Evolutionary conservation across 2,888 invertebrate genomes (phyloP), one percentile per base, ranked within the genome.

Genomic region (Entomobrya proxima): DNA sequence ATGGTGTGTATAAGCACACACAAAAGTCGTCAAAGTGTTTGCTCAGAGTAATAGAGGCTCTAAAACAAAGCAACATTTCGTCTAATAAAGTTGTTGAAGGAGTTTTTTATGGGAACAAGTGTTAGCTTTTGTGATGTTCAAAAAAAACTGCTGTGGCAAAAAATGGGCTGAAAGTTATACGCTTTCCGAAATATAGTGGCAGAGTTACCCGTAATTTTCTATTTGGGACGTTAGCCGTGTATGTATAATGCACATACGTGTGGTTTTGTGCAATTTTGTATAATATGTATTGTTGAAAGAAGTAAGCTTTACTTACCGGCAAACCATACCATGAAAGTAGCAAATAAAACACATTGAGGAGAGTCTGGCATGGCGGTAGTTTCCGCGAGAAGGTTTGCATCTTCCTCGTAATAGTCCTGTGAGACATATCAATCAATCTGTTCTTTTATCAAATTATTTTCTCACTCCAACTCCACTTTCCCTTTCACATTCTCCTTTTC

Each of bases 311-410:
- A 35, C 85, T 87, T 83, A 87, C 87, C 87, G 78, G 96, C 96
- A 92, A 97, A 97, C 97, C 97, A 97, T 91, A 97, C 97, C 95
- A 97, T 97, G 92, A 96, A 96, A 77, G 96, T 95, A 88, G 97
- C 97, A 92, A 97, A 97, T 72, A 96, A 94, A 87, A 97, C 96
- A 92, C 97, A 97, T 94, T 96, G 95, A 2, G 96, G 96, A 86
- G 96, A 96, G 92, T 96, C 96, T 95, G 96, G 93, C 90, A 96
- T 93, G 7, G 96, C 95, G 1, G 94, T 95, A 85, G 95, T 94
- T 84, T 89, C 90, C 40, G 88, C 90, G 24, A 89, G 82, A 9
- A 89, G 88, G 86, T 90, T 89, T 79, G 90, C 88, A 85, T 89
- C 90, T 80, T 90, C 90, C 72, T 90, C 90, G 86, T 90, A 90